Evolutionary conservation across 2,797 vertebrate species (phyloP).

Genomic region (Argentina silus): DNA sequence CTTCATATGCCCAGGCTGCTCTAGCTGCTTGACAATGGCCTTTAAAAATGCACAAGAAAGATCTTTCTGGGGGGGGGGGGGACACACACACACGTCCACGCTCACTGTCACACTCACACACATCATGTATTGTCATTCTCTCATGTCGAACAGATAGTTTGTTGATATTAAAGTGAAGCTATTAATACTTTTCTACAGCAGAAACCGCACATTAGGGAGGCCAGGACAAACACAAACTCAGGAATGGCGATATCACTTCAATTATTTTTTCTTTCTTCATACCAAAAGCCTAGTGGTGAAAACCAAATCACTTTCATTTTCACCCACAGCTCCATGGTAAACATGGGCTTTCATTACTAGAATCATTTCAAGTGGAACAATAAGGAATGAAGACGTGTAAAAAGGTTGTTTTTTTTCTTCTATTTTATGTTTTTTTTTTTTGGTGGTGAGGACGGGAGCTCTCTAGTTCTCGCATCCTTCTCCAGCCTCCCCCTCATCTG

Average conservation of each 20-base stretch:
- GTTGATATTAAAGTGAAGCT: slow-evolving; percentile 82
- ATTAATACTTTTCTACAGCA: slow-evolving; percentile 91
- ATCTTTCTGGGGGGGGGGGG: slow-evolving; percentile 41
- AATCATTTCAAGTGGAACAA: slow-evolving; percentile 85
- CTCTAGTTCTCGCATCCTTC: slow-evolving; percentile 86
- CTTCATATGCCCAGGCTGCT: not conserved
- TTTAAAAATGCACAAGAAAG: slow-evolving; percentile 4
- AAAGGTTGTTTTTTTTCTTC: slow-evolving; percentile 77
- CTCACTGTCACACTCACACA: slow-evolving; percentile 55
- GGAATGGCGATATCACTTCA: slow-evolving; percentile 74
- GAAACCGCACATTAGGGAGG: slow-evolving; percentile 87
- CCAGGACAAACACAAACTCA: slow-evolving; percentile 83
- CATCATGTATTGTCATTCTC: slow-evolving; percentile 74
- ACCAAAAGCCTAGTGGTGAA: slow-evolving; percentile 87
- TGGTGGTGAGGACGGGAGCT: slow-evolving; percentile 48
- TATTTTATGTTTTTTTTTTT: slow-evolving; percentile 29
- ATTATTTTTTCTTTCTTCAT: slow-evolving; percentile 42
- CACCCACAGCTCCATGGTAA: slow-evolving; percentile 74
- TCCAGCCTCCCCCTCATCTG: slow-evolving; percentile 84
- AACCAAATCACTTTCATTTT: slow-evolving; percentile 80
- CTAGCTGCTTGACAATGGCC: not conserved
- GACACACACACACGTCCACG: not conserved
- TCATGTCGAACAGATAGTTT: slow-evolving; percentile 65
- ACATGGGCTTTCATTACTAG: slow-evolving; percentile 81
- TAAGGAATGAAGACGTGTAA: slow-evolving; percentile 90